Conservation (phyloP, 2,797 vertebrate species). For the Denticeps clupeoides region DNA sequence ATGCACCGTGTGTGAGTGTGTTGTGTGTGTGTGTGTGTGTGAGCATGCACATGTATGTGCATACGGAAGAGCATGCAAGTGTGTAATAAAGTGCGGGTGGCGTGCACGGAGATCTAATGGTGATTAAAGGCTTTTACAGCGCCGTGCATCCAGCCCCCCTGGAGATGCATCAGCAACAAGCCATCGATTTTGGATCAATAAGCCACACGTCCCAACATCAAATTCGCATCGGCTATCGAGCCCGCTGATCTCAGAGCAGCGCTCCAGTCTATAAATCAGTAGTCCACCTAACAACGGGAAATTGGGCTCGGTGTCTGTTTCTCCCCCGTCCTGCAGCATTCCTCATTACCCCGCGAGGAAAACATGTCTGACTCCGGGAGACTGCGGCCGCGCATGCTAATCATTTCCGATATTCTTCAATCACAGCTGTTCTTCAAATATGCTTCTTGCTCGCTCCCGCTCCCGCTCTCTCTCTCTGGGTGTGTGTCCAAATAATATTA, state of each 20-base stretch:
- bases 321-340: no score
- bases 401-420: neutral
- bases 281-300: neutral
- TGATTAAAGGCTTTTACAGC: no score
- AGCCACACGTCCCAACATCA: neutral
- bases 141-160: no score
- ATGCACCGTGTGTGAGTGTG: neutral
- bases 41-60: neutral
- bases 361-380: no score
- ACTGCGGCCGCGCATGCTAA: no score
- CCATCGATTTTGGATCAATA: neutral
- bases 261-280: neutral
- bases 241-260: neutral
- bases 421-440: neutral
- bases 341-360: no score
- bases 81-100: no score
- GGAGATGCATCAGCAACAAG: neutral
- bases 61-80: neutral
- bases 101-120: no score
- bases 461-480: neutral
- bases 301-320: no score
- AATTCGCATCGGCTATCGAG: neutral
- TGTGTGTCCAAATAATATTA: constrained; percentile 33
- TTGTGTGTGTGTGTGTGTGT: neutral
- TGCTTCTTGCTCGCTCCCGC: neutral